Evolutionary conservation across 2,113 vertebrate genomes (phyloP).

Genomic region (Eublepharis macularius): DNA sequence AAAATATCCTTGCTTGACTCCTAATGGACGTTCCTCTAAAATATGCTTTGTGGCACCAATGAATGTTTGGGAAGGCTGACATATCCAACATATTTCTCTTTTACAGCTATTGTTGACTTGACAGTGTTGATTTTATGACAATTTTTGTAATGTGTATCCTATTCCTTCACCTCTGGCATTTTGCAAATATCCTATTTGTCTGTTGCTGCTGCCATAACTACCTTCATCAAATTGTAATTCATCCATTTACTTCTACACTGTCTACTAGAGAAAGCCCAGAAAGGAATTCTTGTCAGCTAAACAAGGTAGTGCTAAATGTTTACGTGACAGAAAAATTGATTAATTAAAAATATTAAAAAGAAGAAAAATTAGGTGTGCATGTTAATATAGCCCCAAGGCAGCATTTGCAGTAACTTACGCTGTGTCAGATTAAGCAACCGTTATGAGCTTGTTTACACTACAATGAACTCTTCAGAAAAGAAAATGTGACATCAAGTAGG

Average conservation of each 20-base stretch:
- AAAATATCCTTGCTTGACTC: constrained; percentile 41
- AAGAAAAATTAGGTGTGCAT: constrained; percentile 64
- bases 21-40: constrained; percentile 63
- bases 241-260: constrained; percentile 58
- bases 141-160: constrained; percentile 78
- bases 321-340: constrained; percentile 57
- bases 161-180: constrained; percentile 78
- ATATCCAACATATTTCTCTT: constrained; percentile 72
- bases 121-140: constrained; percentile 77
- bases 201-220: constrained; percentile 66
- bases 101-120: constrained; percentile 74
- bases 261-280: constrained; percentile 53
- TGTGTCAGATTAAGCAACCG: constrained; percentile 61
- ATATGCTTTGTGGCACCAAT: constrained; percentile 60
- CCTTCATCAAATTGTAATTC: constrained; percentile 70
- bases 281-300: constrained; percentile 58
- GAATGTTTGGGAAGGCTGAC: constrained; percentile 61
- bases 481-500: constrained; percentile 55
- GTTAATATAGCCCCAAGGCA: constrained; percentile 71
- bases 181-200: constrained; percentile 75
- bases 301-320: constrained; percentile 71
- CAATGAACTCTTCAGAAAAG: constrained; percentile 51
- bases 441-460: constrained; percentile 69
- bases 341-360: constrained; percentile 63
- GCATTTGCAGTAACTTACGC: constrained; percentile 59